Percentiles rank a stretch among this genome's conserved stretches.
These are phyloP conservation scores for Lepisosteus oculatus DNA, from an alignment of 2,113 vertebrate genomes.

Conservation along the genomic window DNA sequence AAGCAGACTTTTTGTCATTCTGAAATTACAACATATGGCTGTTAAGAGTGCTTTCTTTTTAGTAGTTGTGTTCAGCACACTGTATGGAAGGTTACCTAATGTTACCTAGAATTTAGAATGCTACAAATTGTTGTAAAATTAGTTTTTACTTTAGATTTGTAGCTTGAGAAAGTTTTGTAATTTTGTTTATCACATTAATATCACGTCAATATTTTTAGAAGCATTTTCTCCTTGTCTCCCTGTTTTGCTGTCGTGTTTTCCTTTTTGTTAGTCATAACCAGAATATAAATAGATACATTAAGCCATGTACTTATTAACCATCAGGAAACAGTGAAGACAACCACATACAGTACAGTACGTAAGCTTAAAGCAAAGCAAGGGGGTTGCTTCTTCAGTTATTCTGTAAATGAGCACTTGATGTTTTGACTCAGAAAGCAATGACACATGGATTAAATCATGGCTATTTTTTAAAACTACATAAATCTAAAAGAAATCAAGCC, in stretches of 20 bases:
- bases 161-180: no score
- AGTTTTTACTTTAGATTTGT: no score
- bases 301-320: neutral
- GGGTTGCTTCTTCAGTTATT: neutral
- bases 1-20: no score
- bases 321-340: neutral
- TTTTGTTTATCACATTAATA: no score
- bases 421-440: neutral
- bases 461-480: neutral
- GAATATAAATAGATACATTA: constrained; percentile 49
- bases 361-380: neutral
- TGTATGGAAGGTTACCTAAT: no score
- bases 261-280: constrained; percentile 45
- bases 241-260: constrained; percentile 41
- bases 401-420: neutral
- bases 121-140: no score
- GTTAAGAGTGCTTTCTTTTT: no score
- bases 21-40: no score
- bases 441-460: constrained; percentile 4
- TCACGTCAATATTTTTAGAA: no score
- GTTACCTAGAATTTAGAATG: no score
- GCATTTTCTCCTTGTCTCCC: neutral
- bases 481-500: neutral
- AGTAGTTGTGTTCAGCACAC: no score
- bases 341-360: neutral